Evolutionary conservation across 1,140 invertebrate species (phyloP).

Genomic region (Subanguina moxae): DNA sequence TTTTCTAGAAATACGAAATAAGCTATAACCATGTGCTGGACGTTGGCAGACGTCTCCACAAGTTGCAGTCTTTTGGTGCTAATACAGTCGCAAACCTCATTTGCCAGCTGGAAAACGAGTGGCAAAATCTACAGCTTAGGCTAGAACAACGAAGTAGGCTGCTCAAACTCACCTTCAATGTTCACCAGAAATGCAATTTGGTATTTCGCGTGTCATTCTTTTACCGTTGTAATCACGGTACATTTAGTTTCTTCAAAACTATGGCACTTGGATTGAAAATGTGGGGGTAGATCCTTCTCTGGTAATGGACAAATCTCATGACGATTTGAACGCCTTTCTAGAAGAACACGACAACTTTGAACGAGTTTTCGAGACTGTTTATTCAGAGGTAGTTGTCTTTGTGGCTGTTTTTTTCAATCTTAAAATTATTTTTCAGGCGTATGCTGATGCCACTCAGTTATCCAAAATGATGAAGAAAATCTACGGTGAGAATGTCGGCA

Average conservation of each 20-base stretch:
- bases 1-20: constrained; percentile 34
- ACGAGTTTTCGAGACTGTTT: constrained; percentile 22
- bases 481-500: constrained; percentile 18
- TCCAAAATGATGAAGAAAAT: constrained; percentile 14
- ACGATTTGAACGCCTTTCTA: constrained; percentile 25
- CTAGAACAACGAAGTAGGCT: constrained; percentile 28
- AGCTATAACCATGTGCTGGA: constrained; percentile 36
- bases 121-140: constrained; percentile 16
- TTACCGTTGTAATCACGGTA: constrained; percentile 2
- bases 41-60: constrained; percentile 23
- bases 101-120: constrained; percentile 25
- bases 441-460: constrained; percentile 22
- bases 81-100: constrained; percentile 29
- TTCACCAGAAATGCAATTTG: constrained; percentile 27
- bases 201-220: not conserved
- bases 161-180: constrained; percentile 24
- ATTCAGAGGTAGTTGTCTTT: constrained; percentile 18
- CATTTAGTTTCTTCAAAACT: constrained; percentile 30
- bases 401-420: not conserved
- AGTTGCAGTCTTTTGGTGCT: constrained; percentile 10
- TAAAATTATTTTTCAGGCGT: constrained; percentile 5
- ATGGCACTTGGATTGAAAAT: constrained; percentile 24
- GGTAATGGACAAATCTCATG: constrained; percentile 9
- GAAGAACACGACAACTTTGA: constrained; percentile 36
- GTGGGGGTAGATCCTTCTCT: constrained; percentile 35